phyloP scores from a whole-genome alignment of 1,140 invertebrate species.

The Pentalonia nigronervosa region DNA sequence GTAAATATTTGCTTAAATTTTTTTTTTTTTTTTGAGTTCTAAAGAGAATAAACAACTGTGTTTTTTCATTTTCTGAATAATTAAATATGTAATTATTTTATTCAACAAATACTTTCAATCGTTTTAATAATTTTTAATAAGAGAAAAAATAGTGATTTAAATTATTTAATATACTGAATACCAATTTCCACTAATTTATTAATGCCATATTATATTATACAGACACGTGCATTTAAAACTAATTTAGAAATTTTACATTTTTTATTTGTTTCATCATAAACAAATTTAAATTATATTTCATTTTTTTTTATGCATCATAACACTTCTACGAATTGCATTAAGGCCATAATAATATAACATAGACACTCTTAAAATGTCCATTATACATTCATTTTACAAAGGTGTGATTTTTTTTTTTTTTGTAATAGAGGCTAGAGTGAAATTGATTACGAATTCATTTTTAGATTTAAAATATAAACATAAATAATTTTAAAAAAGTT shows the following conservation, averaged over 20 bases:
- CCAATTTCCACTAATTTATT: too few species aligned
- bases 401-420: neutral
- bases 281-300: neutral
- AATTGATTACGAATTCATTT: neutral
- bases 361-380: neutral
- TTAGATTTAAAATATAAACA: neutral
- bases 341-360: neutral
- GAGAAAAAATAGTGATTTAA: neutral
- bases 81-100: neutral
- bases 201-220: neutral
- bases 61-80: neutral
- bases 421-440: accelerated
- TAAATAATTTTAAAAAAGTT: too few species aligned
- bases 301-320: neutral
- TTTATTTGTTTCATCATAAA: neutral
- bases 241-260: neutral
- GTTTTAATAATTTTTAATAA: neutral
- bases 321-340: neutral
- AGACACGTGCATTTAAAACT: neutral
- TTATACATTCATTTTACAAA: neutral
- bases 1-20: too few species aligned
- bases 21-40: too few species aligned
- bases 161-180: neutral
- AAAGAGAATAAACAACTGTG: too few species aligned
- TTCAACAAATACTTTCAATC: neutral